Evolutionary conservation across 2,797 vertebrate species (phyloP), one percentile per base, ranked within the genome.

Genomic region (Vultur gryphus): DNA sequence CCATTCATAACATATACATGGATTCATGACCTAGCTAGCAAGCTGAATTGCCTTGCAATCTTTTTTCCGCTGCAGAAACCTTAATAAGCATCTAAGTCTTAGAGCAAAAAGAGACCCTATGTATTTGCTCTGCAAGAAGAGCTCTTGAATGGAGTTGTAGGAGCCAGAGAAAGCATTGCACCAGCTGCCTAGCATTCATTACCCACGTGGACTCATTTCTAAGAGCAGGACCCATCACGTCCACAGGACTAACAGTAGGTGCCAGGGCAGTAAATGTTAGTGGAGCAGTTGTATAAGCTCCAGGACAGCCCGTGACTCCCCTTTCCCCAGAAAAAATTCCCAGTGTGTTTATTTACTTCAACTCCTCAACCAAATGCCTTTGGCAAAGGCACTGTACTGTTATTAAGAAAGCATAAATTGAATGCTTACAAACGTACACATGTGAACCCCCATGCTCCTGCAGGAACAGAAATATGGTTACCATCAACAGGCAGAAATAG

Each of bases 1-100:
- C 88, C 94, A 95, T 94, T 96, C 94, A 92, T 76, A 95, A 95
- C 92, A 71, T 85, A 86, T 28, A 33, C 87, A 71, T 37, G 82
- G 78, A 95, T 95, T 94, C 92, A 93, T 92, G 90, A 87, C 84
- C 71, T 8, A 89, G 44, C 89, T 57, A 75, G 90, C 1, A 2
- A 92, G 79, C 78, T 77, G 89, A 93, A 94, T 71, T 82, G 81
- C 90, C 43, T 80, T n/a, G 41, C 96, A 72, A 94, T 95, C 61
- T 84, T 92, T 94, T 84, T 90, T 80, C 88, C 6, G 1, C 71
- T 71, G 78, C 71, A 92, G 82, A 93, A 92, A 90, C 44, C 93
- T 77, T 69, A 93, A 92, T 67, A 87, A 97, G 78, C 28, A 0
- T 71, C 3, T 69, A 78, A 93, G 59, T 93, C 95, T 93, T 20